Percentiles rank a stretch among this genome's conserved stretches.
Evolutionary conservation across 2,113 vertebrate species (phyloP).

Genomic region (Amphiprion ocellaris): DNA sequence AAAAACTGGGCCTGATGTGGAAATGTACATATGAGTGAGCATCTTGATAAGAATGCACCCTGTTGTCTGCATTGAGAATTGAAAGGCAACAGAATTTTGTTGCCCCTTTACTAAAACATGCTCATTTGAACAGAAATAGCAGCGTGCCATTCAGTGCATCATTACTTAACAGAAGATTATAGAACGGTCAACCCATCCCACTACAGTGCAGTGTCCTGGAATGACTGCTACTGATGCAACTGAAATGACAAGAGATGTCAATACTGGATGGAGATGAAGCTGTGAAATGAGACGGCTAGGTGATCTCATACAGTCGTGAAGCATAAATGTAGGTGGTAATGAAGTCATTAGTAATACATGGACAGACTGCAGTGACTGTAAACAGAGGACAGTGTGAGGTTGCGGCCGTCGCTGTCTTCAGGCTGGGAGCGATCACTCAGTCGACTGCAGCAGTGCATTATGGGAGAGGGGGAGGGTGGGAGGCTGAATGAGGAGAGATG

Average conservation of each 20-base stretch:
- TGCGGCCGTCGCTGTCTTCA: conserved; percentile 40
- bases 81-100: no score
- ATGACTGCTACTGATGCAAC: background rate
- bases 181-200: no score
- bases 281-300: background rate
- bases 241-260: background rate
- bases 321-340: background rate
- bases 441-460: conserved; percentile 60
- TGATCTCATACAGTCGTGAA: background rate
- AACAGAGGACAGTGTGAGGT: conserved; percentile 45
- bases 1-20: no score
- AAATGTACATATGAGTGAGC: no score
- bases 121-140: no score
- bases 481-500: conserved; percentile 63
- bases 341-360: conserved; percentile 2
- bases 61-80: no score
- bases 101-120: no score
- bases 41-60: no score
- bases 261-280: background rate
- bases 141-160: no score
- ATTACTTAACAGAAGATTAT: no score
- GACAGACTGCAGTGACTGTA: background rate
- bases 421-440: conserved; percentile 53
- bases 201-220: no score
- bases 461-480: conserved; percentile 38